Evolutionary conservation across 2,888 invertebrate species (phyloP).

Genomic region (Cosmopolites sordidus): DNA sequence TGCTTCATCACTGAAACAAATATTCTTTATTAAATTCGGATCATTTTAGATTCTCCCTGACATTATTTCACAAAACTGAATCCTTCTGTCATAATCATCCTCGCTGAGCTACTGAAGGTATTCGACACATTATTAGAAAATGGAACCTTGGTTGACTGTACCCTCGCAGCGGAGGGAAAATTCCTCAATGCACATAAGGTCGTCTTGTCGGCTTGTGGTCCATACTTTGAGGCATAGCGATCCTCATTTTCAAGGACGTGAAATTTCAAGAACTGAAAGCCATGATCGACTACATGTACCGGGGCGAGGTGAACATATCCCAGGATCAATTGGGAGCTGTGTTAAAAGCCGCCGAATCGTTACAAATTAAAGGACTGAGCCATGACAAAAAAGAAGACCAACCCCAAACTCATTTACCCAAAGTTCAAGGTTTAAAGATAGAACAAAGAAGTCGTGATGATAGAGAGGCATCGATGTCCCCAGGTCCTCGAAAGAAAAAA

Average conservation of each 20-base stretch:
- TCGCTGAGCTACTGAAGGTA: slow-evolving; percentile 81
- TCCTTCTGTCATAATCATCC: too few species aligned
- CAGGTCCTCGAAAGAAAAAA: slow-evolving; percentile 62
- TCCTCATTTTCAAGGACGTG: slow-evolving; percentile 87
- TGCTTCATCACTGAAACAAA: too few species aligned
- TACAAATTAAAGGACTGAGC: slow-evolving; percentile 87
- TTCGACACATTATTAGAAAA: slow-evolving; percentile 88
- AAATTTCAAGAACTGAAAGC: slow-evolving; percentile 85
- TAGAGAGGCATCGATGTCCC: slow-evolving; percentile 72
- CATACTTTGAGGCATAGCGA: slow-evolving; percentile 86
- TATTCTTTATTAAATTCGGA: too few species aligned
- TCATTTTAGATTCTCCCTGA: too few species aligned
- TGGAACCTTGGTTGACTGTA: slow-evolving; percentile 90
- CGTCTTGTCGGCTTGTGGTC: slow-evolving; percentile 88
- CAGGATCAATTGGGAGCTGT: slow-evolving; percentile 87
- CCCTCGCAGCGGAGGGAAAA: slow-evolving; percentile 88
- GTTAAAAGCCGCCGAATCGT: slow-evolving; percentile 83
- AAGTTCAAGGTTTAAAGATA: slow-evolving; percentile 49
- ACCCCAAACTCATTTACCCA: slow-evolving; percentile 46
- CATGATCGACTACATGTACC: slow-evolving; percentile 93
- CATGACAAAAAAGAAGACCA: slow-evolving; percentile 68
- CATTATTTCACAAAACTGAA: too few species aligned
- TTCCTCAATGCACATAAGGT: slow-evolving; percentile 92
- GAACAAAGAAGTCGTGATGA: slow-evolving; percentile 41
- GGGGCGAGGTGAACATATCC: slow-evolving; percentile 89